A percentile compares a stretch with the other conserved stretches of the same genome.
phyloP scores from a whole-genome alignment of 2,113 vertebrate species.

The Labeo catla region DNA sequence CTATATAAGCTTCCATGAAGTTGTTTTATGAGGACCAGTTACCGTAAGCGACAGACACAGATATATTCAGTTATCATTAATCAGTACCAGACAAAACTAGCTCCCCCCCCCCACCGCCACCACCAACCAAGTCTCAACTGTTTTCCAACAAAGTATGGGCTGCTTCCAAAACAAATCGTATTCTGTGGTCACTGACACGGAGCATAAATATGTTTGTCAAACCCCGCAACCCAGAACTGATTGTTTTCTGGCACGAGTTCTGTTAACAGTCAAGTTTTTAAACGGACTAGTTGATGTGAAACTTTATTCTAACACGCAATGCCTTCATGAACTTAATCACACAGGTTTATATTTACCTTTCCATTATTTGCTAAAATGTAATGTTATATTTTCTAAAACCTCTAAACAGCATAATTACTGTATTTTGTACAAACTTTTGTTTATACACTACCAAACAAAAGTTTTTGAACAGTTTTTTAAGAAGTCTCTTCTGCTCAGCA shows the following conservation, averaged over 20 bases:
- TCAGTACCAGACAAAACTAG: conserved; percentile 39
- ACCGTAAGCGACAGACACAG: conserved; percentile 17
- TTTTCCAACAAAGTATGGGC: conserved; percentile 11
- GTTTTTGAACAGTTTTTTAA: too few relatives aligned
- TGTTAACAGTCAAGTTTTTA: background rate
- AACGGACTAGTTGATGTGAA: background rate
- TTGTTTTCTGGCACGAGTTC: background rate
- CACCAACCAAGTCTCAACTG: background rate
- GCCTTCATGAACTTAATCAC: background rate
- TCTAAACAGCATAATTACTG: background rate
- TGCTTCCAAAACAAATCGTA: conserved; percentile 45
- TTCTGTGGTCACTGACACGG: conserved; percentile 40
- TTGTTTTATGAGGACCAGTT: conserved; percentile 5
- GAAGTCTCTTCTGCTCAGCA: too few relatives aligned
- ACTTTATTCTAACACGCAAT: background rate
- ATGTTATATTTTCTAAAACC: background rate
- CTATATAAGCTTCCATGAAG: conserved; percentile 20
- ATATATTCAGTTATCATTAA: conserved; percentile 33
- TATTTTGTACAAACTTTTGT: too few relatives aligned
- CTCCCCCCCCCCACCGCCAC: background rate
- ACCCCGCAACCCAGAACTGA: conserved; percentile 48
- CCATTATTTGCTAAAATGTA: background rate
- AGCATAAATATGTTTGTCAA: conserved; percentile 51
- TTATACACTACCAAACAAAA: too few relatives aligned
- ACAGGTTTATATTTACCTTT: background rate